Evolutionary conservation across 2,888 invertebrate genomes (phyloP), one percentile per base, ranked within the genome.

Genomic region (Cheilosia vulpina): DNA sequence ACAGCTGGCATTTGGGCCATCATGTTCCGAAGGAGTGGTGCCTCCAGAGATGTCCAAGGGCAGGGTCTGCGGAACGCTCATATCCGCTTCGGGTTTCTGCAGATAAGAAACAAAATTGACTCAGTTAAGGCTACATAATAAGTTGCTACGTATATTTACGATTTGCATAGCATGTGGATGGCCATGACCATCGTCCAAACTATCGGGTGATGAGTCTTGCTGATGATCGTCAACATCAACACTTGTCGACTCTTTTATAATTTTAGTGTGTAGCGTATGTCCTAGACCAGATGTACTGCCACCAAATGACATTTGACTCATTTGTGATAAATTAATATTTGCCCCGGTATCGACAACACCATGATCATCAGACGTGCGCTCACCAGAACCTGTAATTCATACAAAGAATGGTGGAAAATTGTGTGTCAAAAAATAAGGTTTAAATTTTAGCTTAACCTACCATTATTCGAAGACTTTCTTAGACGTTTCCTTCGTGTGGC

Each of bases 401-500:
- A 60, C n/a, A 27, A 11, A 34, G 17, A 53, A n/a, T 17, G 17
- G 11, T 91, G 45, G n/a, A n/a, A n/a, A n/a, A 58, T 24, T 4
- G 45, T 24, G 21, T 19, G 7, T 2, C 9, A 7, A n/a, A 34
- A 58, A 5, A 58, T n/a, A 24, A n/a, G 58, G 13, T 9, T n/a
- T 21, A 21, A 1, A 21, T 21, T 21, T 2, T 21, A 2, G 2
- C 0, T 13, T 11, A 4, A 88, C 88, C 87, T 88, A 87, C 95
- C 95, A 73, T 94, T 92, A 88, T 92, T 95, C 9, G 95, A 95
- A 21, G 94, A 93, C 91, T 95, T 95, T 88, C 95, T 92, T 89
- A 95, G 92, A 82, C 95, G 90, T 93, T 92, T 85, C 93, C 93
- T 89, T 92, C 94, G 60, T 13, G 96, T 95, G 3, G 96, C 95